A percentile compares a stretch with the other conserved stretches of the same genome.
Conservation (phyloP, 2,797 vertebrate species). For the Orestias chungarensis region DNA sequence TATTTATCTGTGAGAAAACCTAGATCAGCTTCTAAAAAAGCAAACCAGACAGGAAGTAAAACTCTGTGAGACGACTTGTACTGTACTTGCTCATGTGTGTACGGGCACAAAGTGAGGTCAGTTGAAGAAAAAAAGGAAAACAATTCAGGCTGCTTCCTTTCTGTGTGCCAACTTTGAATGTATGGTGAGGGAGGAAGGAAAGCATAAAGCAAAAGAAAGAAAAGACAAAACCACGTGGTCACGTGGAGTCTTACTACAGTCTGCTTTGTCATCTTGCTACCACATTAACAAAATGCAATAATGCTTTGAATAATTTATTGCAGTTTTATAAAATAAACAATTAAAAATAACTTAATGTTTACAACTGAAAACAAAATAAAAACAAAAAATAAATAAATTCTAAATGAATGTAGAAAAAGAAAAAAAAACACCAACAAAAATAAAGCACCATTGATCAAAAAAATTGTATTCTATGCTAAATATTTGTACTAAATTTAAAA, state of each 20-base stretch:
- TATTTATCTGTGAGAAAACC: constrained; percentile 42
- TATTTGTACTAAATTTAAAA: background rate
- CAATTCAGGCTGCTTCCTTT: constrained; percentile 65
- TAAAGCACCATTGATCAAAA: background rate
- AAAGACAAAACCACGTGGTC: constrained; percentile 37
- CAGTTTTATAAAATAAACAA: background rate
- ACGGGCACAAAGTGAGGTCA: constrained; percentile 73
- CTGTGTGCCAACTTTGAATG: constrained; percentile 57
- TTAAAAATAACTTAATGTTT: background rate
- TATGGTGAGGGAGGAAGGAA: constrained; percentile 60
- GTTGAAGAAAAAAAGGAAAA: constrained; percentile 66
- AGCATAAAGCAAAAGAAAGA: constrained; percentile 18
- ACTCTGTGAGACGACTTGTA: background rate
- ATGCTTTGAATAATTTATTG: background rate
- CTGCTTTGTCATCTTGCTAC: background rate
- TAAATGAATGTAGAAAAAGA: constrained; percentile 6
- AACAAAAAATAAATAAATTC: constrained; percentile 4
- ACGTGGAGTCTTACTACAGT: constrained; percentile 4
- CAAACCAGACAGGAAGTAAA: constrained; percentile 12
- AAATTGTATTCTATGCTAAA: background rate
- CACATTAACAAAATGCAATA: background rate
- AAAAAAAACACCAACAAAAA: constrained; percentile 28
- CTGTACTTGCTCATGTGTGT: constrained; percentile 12
- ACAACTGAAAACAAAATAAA: constrained; percentile 6
- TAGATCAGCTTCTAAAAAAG: constrained; percentile 38